Conservation (phyloP, 2,797 vertebrate genomes). For the Chloroceryle inda region DNA sequence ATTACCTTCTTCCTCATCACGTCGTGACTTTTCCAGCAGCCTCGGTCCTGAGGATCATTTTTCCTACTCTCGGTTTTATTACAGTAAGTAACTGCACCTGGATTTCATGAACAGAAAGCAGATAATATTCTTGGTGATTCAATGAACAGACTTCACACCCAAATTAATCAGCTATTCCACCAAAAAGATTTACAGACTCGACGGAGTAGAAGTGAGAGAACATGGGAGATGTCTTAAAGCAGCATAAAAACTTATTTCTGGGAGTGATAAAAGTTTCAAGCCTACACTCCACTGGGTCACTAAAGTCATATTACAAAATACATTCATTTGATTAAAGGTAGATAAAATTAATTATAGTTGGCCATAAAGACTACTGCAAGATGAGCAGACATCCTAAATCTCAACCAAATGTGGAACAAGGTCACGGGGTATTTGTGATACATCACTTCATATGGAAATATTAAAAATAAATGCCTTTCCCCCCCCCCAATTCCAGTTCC, state of each 20-base stretch:
- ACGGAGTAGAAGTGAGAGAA: conserved; percentile 56
- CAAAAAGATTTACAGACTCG: conserved; percentile 59
- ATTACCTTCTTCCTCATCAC: neutral
- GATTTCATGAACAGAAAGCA: conserved; percentile 53
- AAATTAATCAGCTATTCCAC: conserved; percentile 66
- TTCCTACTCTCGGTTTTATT: conserved; percentile 21
- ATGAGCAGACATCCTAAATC: conserved; percentile 7
- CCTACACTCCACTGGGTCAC: conserved; percentile 42
- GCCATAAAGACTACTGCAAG: conserved; percentile 31
- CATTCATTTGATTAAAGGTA: conserved; percentile 55
- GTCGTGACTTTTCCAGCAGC: conserved; percentile 10
- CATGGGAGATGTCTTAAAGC: conserved; percentile 51
- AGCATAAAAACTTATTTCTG: conserved; percentile 56
- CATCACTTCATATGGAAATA: neutral
- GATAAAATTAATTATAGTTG: conserved; percentile 29
- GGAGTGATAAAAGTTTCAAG: conserved; percentile 37
- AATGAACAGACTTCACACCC: conserved; percentile 66
- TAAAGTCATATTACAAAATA: conserved; percentile 45
- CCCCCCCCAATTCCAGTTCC: neutral
- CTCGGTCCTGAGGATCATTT: neutral
- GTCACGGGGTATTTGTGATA: neutral
- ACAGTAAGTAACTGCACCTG: conserved; percentile 1
- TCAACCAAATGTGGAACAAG: neutral
- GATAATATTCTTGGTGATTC: conserved; percentile 57
- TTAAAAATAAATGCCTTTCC: neutral